Base-by-base conservation (phyloP, 2,797 vertebrate species). In the Nannoperca obscura region DNA sequence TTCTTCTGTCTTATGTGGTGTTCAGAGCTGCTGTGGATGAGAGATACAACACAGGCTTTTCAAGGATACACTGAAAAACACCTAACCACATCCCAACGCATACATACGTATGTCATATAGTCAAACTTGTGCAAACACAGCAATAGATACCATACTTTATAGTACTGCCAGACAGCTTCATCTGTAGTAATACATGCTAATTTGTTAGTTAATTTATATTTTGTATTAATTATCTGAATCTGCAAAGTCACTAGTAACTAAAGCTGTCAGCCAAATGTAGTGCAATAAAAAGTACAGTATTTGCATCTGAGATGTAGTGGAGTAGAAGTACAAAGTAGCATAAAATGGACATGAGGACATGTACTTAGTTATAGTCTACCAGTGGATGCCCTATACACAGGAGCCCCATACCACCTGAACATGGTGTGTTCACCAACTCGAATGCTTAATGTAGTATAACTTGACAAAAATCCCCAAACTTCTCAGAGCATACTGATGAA, bases 41-140 rank as follows among this genome's bases (percentile, higher is more conserved):
- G 68, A 79, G 60, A 32, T 36, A 75, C 66, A 66, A 32, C 2
- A 30, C 27, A 82, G n/a, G 62, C 69, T 79, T 86, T 79, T 89
- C 53, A 83, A 87, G 88, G 88, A 90, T 85, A 62, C 3, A 42
- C 59, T 70, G 59, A 89, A 74, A 86, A 42, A 71, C 69, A 60
- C 59, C 49, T 64, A 74, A 92, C 92, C 87, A 84, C 91, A 90
- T 89, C 74, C 77, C 82, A 84, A 50, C 47, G 52, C 40, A 55
- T 57, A 62, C 27, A 27, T 9, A 66, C 44, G 4, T 32, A 52
- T 60, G 67, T 17, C 49, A 32, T 7, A 52, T 6, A 66, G 55
- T 46, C 61, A 73, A 38, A 60, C n/a, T 24, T 52, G 19, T 54
- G 44, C 60, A 27, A 46, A 66, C 32, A 62, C 53, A 53, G 10